Evolutionary conservation across 2,888 invertebrate genomes (phyloP), one percentile per base, ranked within the genome.

Genomic region (Dynastes tityus): DNA sequence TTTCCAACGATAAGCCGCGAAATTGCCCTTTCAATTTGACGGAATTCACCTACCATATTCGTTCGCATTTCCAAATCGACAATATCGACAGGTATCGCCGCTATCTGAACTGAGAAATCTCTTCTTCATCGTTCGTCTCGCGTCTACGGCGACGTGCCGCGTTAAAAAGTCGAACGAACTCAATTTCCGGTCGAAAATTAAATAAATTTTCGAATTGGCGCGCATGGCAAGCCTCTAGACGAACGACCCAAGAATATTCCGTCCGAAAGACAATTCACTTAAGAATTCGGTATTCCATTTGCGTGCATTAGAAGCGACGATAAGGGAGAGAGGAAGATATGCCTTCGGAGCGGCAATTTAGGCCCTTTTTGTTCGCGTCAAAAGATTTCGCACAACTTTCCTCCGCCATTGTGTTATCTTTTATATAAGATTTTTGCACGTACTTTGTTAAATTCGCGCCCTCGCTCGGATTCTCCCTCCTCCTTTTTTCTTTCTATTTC

Each of bases 161-260:
- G 22, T 74, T 74, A 74, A 74, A 74, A 74, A 74, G 61, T 74
- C 73, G 73, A 74, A 74, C 49, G 40, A 74, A 74, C 61, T 74
- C 73, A 74, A 74, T 74, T 61, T 74, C 73, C 73, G 73, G 58
- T 27, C 61, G 73, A 74, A 74, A 74, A 74, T 74, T 74, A 74
- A 74, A 74, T 74, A 74, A 74, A 74, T 74, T 74, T 74, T 74
- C 73, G 73, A 61, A 27, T 45, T 40, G 61, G 61, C 73, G 73
- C 73, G 45, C 40, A 29, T 22, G 22, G 16, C 55, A 22, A 55
- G 22, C 22, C 55, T 32, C 32, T 55, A 55, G 55, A 22, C 55
- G 55, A 16, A 16, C 55, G 4, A 55, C 55, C 22, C 22, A 9
- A 55, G 55, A 16, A 16, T 16, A 16, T 27, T 61, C 45, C 45